These are phyloP conservation scores for Platanista minor DNA, from an alignment of 2,113 vertebrate genomes.

Conservation along the genomic window DNA sequence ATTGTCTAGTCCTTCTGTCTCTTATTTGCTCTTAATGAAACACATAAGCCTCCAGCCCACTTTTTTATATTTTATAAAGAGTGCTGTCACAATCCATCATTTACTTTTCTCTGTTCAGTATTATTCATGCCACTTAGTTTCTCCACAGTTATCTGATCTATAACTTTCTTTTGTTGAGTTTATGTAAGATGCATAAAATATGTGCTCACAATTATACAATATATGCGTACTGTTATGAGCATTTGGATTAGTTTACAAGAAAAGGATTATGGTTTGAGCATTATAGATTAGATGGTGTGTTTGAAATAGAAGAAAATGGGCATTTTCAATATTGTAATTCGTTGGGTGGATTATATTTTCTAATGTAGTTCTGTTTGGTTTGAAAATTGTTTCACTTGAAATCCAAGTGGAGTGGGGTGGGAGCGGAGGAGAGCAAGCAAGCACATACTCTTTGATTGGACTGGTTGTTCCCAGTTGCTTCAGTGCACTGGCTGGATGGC, in stretches of 20 bases:
- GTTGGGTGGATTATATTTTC: neutral
- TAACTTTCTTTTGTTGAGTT: neutral
- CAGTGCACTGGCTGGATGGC: rapidly evolving
- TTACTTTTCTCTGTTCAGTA: neutral
- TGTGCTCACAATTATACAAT: neutral
- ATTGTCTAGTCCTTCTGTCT: neutral
- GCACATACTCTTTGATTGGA: rapidly evolving
- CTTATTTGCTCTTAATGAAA: neutral
- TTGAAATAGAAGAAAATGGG: neutral
- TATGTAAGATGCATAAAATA: neutral
- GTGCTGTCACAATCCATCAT: neutral
- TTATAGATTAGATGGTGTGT: neutral
- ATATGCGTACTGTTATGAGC: neutral
- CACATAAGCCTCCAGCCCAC: neutral
- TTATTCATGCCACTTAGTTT: neutral
- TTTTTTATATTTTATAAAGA: neutral
- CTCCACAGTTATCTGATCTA: neutral
- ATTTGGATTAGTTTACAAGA: neutral
- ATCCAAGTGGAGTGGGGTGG: neutral
- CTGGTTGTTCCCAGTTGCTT: neutral
- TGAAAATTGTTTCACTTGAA: neutral
- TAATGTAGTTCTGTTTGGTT: neutral
- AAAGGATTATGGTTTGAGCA: neutral
- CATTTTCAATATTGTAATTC: neutral
- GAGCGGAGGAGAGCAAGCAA: too few species aligned